Conservation (phyloP, 2,797 vertebrate genomes). For the Arremon brunneinucha region DNA sequence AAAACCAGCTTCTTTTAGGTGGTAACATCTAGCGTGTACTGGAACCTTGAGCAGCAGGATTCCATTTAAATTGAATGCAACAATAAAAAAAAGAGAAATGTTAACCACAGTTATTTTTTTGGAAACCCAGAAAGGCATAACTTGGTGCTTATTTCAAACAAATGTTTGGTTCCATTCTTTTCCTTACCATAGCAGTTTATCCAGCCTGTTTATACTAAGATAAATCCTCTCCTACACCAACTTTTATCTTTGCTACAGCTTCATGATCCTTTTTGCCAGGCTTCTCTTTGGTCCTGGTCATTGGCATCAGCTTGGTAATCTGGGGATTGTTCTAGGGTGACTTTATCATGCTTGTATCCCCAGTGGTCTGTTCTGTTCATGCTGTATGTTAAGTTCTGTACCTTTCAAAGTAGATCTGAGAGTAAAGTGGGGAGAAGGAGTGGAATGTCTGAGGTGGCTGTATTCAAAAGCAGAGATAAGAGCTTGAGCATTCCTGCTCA, state of each 20-base stretch:
- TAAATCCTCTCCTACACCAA: rapidly evolving
- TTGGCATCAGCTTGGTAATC: neutral
- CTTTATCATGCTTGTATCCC: neutral
- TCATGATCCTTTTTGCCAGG: neutral
- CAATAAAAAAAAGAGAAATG: constrained; percentile 36
- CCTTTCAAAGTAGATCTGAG: neutral
- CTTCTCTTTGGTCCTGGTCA: neutral
- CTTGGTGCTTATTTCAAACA: constrained; percentile 23
- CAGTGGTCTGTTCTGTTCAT: neutral
- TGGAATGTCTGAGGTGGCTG: neutral
- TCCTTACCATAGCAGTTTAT: neutral
- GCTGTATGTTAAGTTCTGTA: neutral
- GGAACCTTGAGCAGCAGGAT: constrained; percentile 29
- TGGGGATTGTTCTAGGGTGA: neutral
- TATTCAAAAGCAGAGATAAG: neutral
- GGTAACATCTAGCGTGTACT: neutral
- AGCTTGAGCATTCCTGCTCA: neutral
- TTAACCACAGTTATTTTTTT: constrained; percentile 24
- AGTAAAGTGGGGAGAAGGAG: neutral
- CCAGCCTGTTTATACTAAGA: neutral
- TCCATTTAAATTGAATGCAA: constrained; percentile 4
- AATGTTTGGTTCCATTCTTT: neutral
- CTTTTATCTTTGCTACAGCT: neutral
- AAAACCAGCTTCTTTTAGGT: constrained; percentile 12
- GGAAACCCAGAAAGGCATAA: neutral